phyloP scores from a whole-genome alignment of 1,140 invertebrate genomes.

The Macrocentrus cingulum region DNA sequence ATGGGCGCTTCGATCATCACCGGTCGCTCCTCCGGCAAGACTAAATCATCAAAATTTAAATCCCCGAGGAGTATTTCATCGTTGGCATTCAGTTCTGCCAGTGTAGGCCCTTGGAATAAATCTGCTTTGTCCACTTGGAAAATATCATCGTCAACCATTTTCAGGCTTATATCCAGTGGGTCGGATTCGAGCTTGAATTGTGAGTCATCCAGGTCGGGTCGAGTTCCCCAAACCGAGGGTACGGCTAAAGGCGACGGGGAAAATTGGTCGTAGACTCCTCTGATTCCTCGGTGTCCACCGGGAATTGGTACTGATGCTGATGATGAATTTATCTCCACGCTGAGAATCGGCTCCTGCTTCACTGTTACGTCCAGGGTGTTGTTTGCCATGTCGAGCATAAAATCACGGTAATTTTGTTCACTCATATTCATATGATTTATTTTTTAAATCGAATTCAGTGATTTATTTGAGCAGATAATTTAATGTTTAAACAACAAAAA shows the following conservation, averaged over 20 bases:
- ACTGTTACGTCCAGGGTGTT: slow-evolving; percentile 42
- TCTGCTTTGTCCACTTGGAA: slow-evolving; percentile 88
- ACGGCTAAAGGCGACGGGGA: slow-evolving; percentile 51
- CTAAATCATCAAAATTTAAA: slow-evolving; percentile 81
- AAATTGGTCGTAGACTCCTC: slow-evolving; percentile 51
- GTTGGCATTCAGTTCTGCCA: slow-evolving; percentile 85
- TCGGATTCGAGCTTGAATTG: slow-evolving; percentile 46
- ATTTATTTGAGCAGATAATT: too few relatives aligned
- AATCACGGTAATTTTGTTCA: slow-evolving; percentile 39
- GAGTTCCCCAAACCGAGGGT: slow-evolving; percentile 43
- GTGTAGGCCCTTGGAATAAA: slow-evolving; percentile 78
- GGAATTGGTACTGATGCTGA: slow-evolving; percentile 56
- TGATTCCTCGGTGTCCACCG: slow-evolving; percentile 45
- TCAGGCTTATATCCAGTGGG: slow-evolving; percentile 58
- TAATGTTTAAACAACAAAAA: too few relatives aligned
- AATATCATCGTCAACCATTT: slow-evolving; percentile 85
- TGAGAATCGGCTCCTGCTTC: slow-evolving; percentile 46
- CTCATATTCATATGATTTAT: slow-evolving; percentile 29
- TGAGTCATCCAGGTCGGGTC: slow-evolving; percentile 43
- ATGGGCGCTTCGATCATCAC: slow-evolving; percentile 28
- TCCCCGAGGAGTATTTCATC: slow-evolving; percentile 79
- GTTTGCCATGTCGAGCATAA: slow-evolving; percentile 32
- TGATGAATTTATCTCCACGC: slow-evolving; percentile 40
- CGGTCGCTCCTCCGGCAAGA: slow-evolving; percentile 69
- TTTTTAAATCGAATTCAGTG: too few relatives aligned